Conservation (phyloP, 2,113 vertebrate genomes). For the Oceanites oceanicus region DNA sequence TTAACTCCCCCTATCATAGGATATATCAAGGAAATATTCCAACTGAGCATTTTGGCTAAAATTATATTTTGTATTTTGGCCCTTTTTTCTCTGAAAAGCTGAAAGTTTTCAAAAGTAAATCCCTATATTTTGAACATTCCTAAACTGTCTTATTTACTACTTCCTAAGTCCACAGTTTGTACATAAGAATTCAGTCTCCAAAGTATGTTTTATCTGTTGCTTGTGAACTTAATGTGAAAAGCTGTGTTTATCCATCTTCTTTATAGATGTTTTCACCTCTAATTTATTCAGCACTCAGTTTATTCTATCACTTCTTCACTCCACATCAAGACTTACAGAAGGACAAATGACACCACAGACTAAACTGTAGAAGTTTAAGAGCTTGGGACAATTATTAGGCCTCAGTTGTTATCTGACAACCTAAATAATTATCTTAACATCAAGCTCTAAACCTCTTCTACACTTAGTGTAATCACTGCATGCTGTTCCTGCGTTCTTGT, state of each 20-base stretch:
- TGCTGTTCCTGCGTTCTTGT: not conserved
- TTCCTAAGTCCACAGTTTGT: not conserved
- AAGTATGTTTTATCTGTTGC: not conserved
- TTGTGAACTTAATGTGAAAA: not conserved
- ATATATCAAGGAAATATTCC: not conserved
- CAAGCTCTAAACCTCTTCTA: not conserved
- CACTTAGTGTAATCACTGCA: not conserved
- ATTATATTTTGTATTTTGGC: not conserved
- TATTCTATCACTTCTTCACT: not conserved
- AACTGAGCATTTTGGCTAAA: not conserved
- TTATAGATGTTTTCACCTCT: constrained; percentile 17
- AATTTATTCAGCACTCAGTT: constrained; percentile 2
- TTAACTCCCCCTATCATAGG: not conserved
- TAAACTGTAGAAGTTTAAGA: not conserved
- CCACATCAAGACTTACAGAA: not conserved
- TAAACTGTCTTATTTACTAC: not conserved
- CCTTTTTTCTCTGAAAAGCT: not conserved
- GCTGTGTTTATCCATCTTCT: constrained; percentile 14
- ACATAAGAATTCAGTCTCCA: not conserved
- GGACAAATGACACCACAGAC: not conserved
- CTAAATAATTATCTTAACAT: constrained; percentile 25
- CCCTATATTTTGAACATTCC: not conserved
- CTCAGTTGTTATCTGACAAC: not conserved
- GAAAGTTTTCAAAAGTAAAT: not conserved
- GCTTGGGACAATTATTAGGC: not conserved